Evolutionary conservation across 2,797 vertebrate genomes (phyloP).

Genomic region (Trichosurus vulpecula): DNA sequence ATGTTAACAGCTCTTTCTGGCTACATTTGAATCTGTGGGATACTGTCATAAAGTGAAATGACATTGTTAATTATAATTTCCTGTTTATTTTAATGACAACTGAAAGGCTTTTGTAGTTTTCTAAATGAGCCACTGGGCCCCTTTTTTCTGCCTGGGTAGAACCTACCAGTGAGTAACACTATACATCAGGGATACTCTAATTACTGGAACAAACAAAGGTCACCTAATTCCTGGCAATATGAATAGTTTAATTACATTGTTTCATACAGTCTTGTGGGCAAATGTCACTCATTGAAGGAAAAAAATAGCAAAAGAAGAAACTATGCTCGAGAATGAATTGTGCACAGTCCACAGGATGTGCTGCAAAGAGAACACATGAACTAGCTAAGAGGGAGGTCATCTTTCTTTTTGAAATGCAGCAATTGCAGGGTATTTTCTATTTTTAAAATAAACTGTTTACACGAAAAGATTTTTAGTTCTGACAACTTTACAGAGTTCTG

Average conservation of each 20-base stretch:
- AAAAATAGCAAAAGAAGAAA: conserved; percentile 75
- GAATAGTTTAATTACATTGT: conserved; percentile 91
- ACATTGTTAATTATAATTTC: conserved; percentile 72
- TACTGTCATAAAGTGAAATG: conserved; percentile 65
- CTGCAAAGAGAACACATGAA: conserved; percentile 62
- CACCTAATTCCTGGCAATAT: conserved; percentile 89
- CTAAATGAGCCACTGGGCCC: conserved; percentile 85
- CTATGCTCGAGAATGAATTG: conserved; percentile 62
- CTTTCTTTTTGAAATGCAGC: conserved; percentile 60
- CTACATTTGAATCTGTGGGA: conserved; percentile 33
- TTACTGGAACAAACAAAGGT: conserved; percentile 89
- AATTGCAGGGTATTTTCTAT: conserved; percentile 56
- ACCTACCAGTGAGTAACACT: conserved; percentile 82
- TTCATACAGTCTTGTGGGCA: conserved; percentile 83
- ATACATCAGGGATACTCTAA: conserved; percentile 72
- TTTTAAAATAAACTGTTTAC: conserved; percentile 58
- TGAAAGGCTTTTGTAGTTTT: conserved; percentile 86
- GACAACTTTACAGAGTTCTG: conserved; percentile 71
- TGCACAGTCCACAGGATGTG: conserved; percentile 48
- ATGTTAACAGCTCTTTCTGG: conserved; percentile 5
- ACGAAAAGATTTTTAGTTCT: conserved; percentile 70
- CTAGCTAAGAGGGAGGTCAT: conserved; percentile 66
- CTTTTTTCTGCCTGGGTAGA: background rate
- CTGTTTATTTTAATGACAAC: conserved; percentile 88
- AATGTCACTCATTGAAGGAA: conserved; percentile 88